A percentile compares a stretch with the other conserved stretches of the same genome.
Evolutionary conservation across 2,113 vertebrate species (phyloP).

Genomic region (Clinocottus analis): DNA sequence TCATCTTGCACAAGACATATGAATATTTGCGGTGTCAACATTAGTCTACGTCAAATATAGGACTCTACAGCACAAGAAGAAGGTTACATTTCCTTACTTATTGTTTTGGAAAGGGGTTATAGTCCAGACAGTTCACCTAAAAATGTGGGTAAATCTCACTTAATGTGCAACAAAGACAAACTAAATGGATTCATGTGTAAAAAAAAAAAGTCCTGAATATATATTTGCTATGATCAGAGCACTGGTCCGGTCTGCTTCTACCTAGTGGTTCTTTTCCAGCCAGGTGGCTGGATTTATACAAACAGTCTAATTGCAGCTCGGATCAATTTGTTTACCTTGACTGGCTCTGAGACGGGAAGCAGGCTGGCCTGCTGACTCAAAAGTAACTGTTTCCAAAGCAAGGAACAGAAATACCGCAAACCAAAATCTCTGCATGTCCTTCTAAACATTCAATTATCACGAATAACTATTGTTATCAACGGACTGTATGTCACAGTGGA

Average conservation of each 20-base stretch:
- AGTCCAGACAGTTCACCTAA: not conserved
- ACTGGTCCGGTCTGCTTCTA: not conserved
- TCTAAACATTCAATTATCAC: too few relatives aligned
- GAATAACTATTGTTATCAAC: too few relatives aligned
- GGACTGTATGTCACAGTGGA: not conserved
- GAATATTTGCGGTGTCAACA: not conserved
- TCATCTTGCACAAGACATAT: not conserved
- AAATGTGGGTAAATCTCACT: too few relatives aligned
- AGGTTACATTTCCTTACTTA: too few relatives aligned
- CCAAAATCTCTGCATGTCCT: too few relatives aligned
- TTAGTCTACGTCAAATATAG: not conserved
- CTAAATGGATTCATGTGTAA: too few relatives aligned
- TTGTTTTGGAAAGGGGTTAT: slow-evolving; percentile 9
- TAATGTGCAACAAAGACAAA: too few relatives aligned
- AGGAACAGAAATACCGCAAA: not conserved
- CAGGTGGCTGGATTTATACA: not conserved
- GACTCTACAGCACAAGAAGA: not conserved
- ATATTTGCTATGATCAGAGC: not conserved
- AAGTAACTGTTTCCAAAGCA: not conserved
- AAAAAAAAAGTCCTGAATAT: too few relatives aligned
- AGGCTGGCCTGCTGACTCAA: not conserved
- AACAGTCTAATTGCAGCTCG: not conserved
- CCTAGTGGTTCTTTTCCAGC: not conserved
- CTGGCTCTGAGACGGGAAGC: not conserved
- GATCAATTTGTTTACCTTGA: not conserved